Base-by-base conservation (phyloP, 2,888 invertebrate species). In the Melinaea menophilus region DNA sequence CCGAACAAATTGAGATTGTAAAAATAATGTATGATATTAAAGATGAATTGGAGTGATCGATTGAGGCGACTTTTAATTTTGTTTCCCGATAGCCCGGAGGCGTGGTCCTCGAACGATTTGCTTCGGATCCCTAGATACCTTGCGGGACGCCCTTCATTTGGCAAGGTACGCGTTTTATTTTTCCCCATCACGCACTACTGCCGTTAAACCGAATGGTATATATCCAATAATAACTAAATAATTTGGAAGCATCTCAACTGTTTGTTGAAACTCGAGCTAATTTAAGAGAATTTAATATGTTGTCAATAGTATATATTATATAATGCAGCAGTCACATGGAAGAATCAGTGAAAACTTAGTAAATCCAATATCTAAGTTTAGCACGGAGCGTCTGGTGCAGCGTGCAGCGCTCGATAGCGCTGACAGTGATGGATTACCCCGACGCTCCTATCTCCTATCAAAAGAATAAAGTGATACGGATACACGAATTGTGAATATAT, bases 61-160 rank as follows among this genome's bases (percentile, higher is more conserved):
- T 90, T 81, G 87, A 77, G 84, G 75, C 79, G 86, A 85, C 85
- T 90, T 88, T 90, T 88, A 89, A 90, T 90, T 90, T 88, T 86
- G 90, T 89, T 88, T 85, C 80, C 77, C 77, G 81, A 86, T 85
- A 82, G 83, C 79, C 79, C 80, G 82, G 78, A 85, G 90, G 90
- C 88, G 90, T 89, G 90, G 90, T 82, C 77, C 77, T 68, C 74
- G 84, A 85, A 87, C 90, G 80, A 90, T 90, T 90, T 90, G 88
- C 90, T 90, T 86, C 84, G 82, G 82, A 85, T 87, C 87, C 82
- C 87, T 85, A 77, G 74, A 76, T 79, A 76, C 80, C 76, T 78
- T 63, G 67, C 63, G 63, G 31, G 51, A 4, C 31, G 31, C 51
- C 9, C 7, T 31, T 31, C 31, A 51, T 51, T 51, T 9, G 51